phyloP scores from a whole-genome alignment of 2,113 vertebrate species.

The Saimiri boliviensis region DNA sequence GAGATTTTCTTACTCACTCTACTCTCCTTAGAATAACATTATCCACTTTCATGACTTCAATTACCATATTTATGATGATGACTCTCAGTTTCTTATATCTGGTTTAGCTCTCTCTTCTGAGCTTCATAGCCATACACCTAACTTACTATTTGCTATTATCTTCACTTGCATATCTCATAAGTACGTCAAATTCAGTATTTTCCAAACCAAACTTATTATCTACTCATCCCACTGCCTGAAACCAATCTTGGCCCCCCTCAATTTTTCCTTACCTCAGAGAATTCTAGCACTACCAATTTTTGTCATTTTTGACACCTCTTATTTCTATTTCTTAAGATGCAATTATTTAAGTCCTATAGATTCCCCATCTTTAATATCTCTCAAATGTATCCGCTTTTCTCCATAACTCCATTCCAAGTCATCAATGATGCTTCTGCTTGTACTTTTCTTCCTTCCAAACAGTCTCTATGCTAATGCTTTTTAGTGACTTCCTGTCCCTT shows the following conservation, averaged over 20 bases:
- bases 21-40: slow-evolving; percentile 1
- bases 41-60: not conserved
- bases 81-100: not conserved
- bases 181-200: slow-evolving; percentile 20
- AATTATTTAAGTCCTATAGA: not conserved
- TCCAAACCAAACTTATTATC: not conserved
- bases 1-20: not conserved
- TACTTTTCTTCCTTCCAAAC: not conserved
- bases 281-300: not conserved
- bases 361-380: not conserved
- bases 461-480: not conserved
- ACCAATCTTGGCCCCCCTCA: not conserved
- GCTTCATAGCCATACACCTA: not conserved
- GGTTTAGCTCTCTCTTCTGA: not conserved
- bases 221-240: not conserved
- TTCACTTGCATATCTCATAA: not conserved
- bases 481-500: not conserved
- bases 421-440: not conserved
- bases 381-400: not conserved
- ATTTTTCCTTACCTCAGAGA: not conserved
- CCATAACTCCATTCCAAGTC: not conserved
- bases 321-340: not conserved
- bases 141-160: not conserved
- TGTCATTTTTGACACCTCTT: not conserved
- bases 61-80: not conserved